A percentile compares a stretch with the other conserved stretches of the same genome.
phyloP scores from a whole-genome alignment of 2,888 invertebrate genomes.

The Poecilobothrus nobilitatus region DNA sequence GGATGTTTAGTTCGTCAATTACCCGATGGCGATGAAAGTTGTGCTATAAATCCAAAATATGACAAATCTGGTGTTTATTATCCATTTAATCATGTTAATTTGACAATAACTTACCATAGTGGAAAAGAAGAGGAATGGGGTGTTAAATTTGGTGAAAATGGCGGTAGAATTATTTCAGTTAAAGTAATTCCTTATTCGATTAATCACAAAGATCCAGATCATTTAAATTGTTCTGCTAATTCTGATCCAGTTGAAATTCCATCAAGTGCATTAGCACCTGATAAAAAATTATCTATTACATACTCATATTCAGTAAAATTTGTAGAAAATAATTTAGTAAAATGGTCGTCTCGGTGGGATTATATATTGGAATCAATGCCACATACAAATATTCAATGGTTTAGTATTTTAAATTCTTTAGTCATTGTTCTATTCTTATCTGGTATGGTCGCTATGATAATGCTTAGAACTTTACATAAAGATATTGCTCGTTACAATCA shows the following conservation, averaged over 20 bases:
- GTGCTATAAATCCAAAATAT: constrained; percentile 51
- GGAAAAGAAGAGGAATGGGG: constrained; percentile 84
- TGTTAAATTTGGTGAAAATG: constrained; percentile 62
- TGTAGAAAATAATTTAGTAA: constrained; percentile 69
- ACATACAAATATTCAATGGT: constrained; percentile 98
- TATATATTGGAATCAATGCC: constrained; percentile 98
- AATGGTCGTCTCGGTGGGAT: constrained; percentile 99
- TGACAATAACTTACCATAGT: constrained; percentile 88
- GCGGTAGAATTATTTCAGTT: constrained; percentile 80
- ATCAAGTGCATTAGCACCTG: constrained; percentile 45
- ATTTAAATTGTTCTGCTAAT: constrained; percentile 45
- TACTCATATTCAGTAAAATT: constrained; percentile 87
- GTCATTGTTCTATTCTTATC: constrained; percentile 95
- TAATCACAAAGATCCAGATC: constrained; percentile 46
- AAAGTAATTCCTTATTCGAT: constrained; percentile 58
- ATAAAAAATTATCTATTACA: constrained; percentile 54
- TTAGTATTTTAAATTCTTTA: constrained; percentile 94
- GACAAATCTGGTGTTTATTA: constrained; percentile 70
- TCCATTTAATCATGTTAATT: constrained; percentile 93
- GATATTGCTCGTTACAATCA: constrained; percentile 99
- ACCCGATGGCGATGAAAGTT: constrained; percentile 46
- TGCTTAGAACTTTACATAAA: constrained; percentile 91
- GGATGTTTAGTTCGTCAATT: constrained; percentile 72
- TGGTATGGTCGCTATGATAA: constrained; percentile 99
- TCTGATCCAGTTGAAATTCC: constrained; percentile 64